These are phyloP conservation scores for Metallyticus violacea DNA, from an alignment of 2,888 invertebrate species.

Conservation along the genomic window DNA sequence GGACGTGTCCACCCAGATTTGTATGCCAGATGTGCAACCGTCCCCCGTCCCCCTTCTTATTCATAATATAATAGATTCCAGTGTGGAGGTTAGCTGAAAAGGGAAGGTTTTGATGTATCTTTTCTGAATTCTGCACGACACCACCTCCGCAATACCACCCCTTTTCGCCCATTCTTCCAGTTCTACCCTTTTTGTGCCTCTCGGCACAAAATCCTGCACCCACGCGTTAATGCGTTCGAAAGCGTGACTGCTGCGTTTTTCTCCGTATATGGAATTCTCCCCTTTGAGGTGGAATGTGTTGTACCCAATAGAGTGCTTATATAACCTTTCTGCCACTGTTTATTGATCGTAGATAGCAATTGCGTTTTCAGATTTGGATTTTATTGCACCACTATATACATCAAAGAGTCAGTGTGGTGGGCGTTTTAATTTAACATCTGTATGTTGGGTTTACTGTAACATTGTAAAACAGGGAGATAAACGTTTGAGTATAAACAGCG, in stretches of 20 bases:
- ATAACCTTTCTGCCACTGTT: not conserved
- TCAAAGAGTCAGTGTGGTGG: too few species aligned
- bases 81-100: not conserved
- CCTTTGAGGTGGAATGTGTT: not conserved
- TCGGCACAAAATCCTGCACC: not conserved
- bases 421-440: too few species aligned
- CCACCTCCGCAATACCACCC: not conserved
- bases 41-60: not conserved
- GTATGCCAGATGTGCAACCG: not conserved
- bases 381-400: too few species aligned
- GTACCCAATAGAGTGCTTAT: not conserved
- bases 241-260: not conserved
- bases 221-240: conserved; percentile 7
- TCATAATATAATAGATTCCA: not conserved
- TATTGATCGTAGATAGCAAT: not conserved
- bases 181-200: not conserved
- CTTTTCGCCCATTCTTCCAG: not conserved
- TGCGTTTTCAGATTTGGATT: too few species aligned
- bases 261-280: not conserved
- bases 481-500: too few species aligned
- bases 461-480: too few species aligned
- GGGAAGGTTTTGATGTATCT: not conserved
- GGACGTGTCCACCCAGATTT: not conserved
- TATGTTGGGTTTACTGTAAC: too few species aligned
- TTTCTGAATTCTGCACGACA: not conserved